Evolutionary conservation across 2,113 vertebrate species (phyloP), one percentile per base, ranked within the genome.

Genomic region (Cygnus atratus): DNA sequence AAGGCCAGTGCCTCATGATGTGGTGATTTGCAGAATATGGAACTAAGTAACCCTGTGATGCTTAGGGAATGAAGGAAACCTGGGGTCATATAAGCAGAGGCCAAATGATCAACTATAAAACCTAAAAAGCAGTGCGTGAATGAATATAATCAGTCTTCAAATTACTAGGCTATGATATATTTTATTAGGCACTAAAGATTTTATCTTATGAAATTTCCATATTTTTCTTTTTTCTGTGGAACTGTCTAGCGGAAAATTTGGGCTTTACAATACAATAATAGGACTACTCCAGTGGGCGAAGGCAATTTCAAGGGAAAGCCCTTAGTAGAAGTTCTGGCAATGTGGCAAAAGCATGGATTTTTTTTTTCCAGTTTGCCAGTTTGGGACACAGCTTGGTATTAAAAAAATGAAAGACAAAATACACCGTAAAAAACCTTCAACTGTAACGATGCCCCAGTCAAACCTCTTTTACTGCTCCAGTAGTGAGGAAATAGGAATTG

Each of bases 41-140:
- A 31, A 29, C 71, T 26, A 5, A 70, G 28, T 39, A 12, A 68
- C 10, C 11, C 61, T 29, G 1, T 59, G 61, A 8, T 7, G 43
- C 14, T 14, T 43, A 48, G 24, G 59, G 50, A 78, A 28, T 44
- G 63, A 57, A 70, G 21, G 41, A 83, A 68, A 70, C 7, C 0
- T 15, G 26, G 16, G 19, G 4, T 59, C 16, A 1, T 41, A 2
- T 20, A 71, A 77, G 22, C 58, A 76, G 24, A 79, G n/a, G 37
- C 28, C 13, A 39, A 0, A 0, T 4, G 12, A 72, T 39, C 58
- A 54, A 7, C 26, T 52, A 5, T 41, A 65, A 88, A 74, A 20
- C 9, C 16, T 72, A 33, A 28, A 82, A 79, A 84, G n/a, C 15
- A 57, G 78, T 17, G 10, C 21, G 3, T 54, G 21, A 72, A 37